Evolutionary conservation across 2,888 invertebrate species (phyloP), one percentile per base, ranked within the genome.

Genomic region (Melieria omissa): DNA sequence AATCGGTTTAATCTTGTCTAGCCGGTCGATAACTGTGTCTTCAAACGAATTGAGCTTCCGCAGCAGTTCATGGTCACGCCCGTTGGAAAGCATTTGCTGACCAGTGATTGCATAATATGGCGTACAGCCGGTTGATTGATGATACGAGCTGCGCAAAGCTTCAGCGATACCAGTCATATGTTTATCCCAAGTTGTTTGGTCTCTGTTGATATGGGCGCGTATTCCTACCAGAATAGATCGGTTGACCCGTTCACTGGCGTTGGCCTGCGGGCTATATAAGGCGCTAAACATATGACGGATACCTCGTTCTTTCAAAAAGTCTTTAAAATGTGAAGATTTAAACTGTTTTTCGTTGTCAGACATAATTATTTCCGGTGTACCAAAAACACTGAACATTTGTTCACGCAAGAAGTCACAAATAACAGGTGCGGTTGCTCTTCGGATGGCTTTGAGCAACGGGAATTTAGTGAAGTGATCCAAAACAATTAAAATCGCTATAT

Each of bases 281-380:
- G 75, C 73, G 1, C 73, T 75, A 44, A 65, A 73, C 29, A 67
- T 29, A 41, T 75, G 75, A 4, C 54, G 54, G 16, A 75, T 60
- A 9, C 73, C 65, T 16, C 72, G 72, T 41, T 72, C 52, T 9
- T 67, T 67, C 8, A 75, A 63, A 7, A 75, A 55, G 4, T 57
- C 52, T 16, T 72, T 74, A 58, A 74, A 74, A 3, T 64, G 58
- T 62, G 9, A 12, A 1, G 75, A 68, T 57, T 64, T 72, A 47
- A 75, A 75, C 52, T 75, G 72, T 7, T 62, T 45, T 1, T 71
- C 73, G 14, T 75, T 75, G 14, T 73, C 75, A 7, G 67, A 68
- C 8, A 73, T 44, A 4, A 74, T n/a, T 8, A 65, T 62, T 44
- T 73, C 72, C 0, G 70, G 72, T 1, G 70, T 71, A 12, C 75